Conservation (phyloP, 2,888 invertebrate species). For the Drosophila koepferae region DNA sequence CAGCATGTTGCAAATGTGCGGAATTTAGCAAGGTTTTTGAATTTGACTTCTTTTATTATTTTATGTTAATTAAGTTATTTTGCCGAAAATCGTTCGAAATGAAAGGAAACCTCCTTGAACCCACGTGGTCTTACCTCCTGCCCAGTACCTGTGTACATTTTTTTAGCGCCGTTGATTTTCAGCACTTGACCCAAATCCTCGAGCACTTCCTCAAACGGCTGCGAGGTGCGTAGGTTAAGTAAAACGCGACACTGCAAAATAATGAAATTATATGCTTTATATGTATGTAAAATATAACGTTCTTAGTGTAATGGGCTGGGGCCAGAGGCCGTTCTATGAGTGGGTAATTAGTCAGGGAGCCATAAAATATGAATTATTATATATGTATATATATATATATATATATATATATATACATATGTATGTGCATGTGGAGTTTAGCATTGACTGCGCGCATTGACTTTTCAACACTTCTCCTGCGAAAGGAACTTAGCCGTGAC, state of each 20-base stretch:
- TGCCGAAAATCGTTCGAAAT: slow-evolving; percentile 13
- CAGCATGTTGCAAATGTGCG: slow-evolving; percentile 16
- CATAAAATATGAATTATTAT: slow-evolving; percentile 58
- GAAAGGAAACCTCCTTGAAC: neutral
- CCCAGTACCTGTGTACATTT: slow-evolving; percentile 96
- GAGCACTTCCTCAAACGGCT: slow-evolving; percentile 97
- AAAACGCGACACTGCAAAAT: slow-evolving; percentile 92
- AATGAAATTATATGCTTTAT: slow-evolving; percentile 1
- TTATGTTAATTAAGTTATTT: slow-evolving; percentile 53
- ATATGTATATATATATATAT: neutral
- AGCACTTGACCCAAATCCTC: slow-evolving; percentile 96
- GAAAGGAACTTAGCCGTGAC: slow-evolving; percentile 67
- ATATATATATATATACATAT: neutral
- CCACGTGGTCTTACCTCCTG: slow-evolving; percentile 90
- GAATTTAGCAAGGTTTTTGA: slow-evolving; percentile 16
- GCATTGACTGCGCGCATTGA: slow-evolving; percentile 45
- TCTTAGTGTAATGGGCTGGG: slow-evolving; percentile 29
- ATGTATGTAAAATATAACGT: slow-evolving; percentile 24
- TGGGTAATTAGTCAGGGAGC: slow-evolving; percentile 64
- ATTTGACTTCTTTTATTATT: slow-evolving; percentile 12
- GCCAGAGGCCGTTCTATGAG: slow-evolving; percentile 39
- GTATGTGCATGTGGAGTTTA: slow-evolving; percentile 3
- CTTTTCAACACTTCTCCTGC: slow-evolving; percentile 70
- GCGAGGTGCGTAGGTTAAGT: slow-evolving; percentile 95
- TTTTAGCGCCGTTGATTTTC: slow-evolving; percentile 95